Base-by-base conservation (phyloP, 1,140 invertebrate genomes). In the Drosophila biarmipes region DNA sequence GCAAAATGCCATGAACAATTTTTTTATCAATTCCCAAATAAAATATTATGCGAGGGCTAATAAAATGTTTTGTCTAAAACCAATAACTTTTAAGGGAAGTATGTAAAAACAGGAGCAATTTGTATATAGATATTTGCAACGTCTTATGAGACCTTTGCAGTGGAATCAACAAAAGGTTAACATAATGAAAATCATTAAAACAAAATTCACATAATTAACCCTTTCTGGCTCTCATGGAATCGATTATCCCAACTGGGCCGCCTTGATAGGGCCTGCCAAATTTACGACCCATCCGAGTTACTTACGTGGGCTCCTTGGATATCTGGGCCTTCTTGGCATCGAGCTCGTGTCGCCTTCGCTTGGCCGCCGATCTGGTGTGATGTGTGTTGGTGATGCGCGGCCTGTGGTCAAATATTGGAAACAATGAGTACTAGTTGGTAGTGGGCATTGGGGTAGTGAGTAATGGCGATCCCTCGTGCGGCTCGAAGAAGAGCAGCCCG, bases 311-410 rank as follows among this genome's bases (percentile, higher is more conserved):
- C 48, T 90, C 90, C 80, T 91, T 91, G 75, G 90, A 72, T 55
- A 91, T 93, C 37, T 92, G 90, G 11, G 92, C 78, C 35, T 55
- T 64, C 37, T 92, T 93, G 55, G 93, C 93, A 72, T 94, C 94
- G n/a, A 93, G 69, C 51, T 91, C 90, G 76, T 84, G 91, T n/a
- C 93, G 92, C 34, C 93, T 90, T 24, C 94, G 86, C 78, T 94
- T 94, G 35, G 93, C 93, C 57, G 93, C 93, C 57, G 94, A 93
- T 4, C 93, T 92, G 29, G 85, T 89, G 52, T 84, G 87, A 79
- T 91, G 84, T 61, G 87, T 91, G 48, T 89, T 86, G 24, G 82
- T 86, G 42, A 80, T 56, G 52, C 90, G 90, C 66, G 90, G 90
- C 73, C 90, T 91, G 78, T 82, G 64, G 80, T 54, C 4, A 51